Evolutionary conservation across 2,888 invertebrate species (phyloP).

Genomic region (Microctonus aethiopoides): DNA sequence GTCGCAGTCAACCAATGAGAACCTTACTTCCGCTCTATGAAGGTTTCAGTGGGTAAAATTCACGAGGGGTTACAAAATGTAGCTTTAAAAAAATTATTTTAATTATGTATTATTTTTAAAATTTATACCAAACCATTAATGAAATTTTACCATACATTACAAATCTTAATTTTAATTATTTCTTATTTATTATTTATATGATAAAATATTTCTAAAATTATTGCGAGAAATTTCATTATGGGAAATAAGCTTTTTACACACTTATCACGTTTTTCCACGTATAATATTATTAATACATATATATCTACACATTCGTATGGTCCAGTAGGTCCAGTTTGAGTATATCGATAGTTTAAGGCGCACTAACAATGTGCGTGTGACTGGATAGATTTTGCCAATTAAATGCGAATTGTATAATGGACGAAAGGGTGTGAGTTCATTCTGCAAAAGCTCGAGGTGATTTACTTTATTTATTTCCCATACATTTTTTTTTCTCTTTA

Average conservation of each 20-base stretch:
- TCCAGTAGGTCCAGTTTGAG: slow-evolving; percentile 51
- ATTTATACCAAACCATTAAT: too few relatives aligned
- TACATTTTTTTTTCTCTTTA: neutral
- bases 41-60: slow-evolving; percentile 51
- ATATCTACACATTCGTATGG: slow-evolving; percentile 38
- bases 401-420: slow-evolving; percentile 39
- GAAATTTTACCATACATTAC: too few relatives aligned
- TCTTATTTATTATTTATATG: too few relatives aligned
- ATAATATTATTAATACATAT: too few relatives aligned
- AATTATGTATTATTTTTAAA: too few relatives aligned
- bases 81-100: too few relatives aligned
- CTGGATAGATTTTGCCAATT: slow-evolving; percentile 65
- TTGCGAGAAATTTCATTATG: too few relatives aligned
- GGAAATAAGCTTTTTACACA: too few relatives aligned
- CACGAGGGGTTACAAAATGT: slow-evolving; percentile 34
- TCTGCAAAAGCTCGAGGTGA: neutral
- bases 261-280: too few relatives aligned
- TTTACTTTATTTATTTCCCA: neutral
- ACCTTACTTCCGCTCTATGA: slow-evolving; percentile 56
- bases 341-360: slow-evolving; percentile 60
- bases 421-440: slow-evolving; percentile 48
- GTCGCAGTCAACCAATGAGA: slow-evolving; percentile 43
- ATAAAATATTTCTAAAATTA: too few relatives aligned
- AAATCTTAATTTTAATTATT: too few relatives aligned
- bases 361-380: slow-evolving; percentile 65